phyloP scores from a whole-genome alignment of 1,140 invertebrate genomes.

The Trichoplusia ni region DNA sequence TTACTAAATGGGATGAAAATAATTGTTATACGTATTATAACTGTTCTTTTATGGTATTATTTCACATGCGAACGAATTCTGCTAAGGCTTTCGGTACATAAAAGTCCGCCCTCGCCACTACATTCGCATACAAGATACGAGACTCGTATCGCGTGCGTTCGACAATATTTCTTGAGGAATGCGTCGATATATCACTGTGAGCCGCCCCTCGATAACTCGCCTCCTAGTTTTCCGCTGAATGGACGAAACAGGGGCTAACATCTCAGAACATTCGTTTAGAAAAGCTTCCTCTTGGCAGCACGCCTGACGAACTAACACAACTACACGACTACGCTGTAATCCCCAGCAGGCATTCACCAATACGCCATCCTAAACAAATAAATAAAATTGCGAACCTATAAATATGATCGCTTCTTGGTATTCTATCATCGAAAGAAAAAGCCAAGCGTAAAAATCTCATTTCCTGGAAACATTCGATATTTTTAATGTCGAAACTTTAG shows the following conservation, averaged over 20 bases:
- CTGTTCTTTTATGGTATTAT: conserved; percentile 24
- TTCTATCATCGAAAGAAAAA: background rate
- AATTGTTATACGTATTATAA: conserved; percentile 17
- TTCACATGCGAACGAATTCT: conserved; percentile 10
- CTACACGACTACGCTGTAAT: background rate
- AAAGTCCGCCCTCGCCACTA: conserved; percentile 23
- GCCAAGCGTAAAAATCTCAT: conserved; percentile 6
- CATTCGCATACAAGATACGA: conserved; percentile 35
- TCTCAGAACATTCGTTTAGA: conserved; percentile 5
- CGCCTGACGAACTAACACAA: conserved; percentile 5
- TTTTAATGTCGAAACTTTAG: conserved; percentile 23
- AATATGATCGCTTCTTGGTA: no score
- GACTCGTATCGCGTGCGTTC: conserved; percentile 51
- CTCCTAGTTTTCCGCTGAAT: conserved; percentile 43
- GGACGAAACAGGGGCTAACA: conserved; percentile 24
- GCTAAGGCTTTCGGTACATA: conserved; percentile 30
- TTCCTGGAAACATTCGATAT: conserved; percentile 21
- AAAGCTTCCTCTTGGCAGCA: conserved; percentile 19
- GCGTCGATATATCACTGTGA: conserved; percentile 59
- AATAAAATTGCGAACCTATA: no score
- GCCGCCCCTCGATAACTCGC: conserved; percentile 46
- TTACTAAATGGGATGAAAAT: conserved; percentile 2
- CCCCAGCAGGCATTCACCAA: background rate
- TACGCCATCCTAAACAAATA: background rate
- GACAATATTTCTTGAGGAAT: conserved; percentile 63